Evolutionary conservation across 2,888 invertebrate species (phyloP).

Genomic region (Schizotus pectinicornis): DNA sequence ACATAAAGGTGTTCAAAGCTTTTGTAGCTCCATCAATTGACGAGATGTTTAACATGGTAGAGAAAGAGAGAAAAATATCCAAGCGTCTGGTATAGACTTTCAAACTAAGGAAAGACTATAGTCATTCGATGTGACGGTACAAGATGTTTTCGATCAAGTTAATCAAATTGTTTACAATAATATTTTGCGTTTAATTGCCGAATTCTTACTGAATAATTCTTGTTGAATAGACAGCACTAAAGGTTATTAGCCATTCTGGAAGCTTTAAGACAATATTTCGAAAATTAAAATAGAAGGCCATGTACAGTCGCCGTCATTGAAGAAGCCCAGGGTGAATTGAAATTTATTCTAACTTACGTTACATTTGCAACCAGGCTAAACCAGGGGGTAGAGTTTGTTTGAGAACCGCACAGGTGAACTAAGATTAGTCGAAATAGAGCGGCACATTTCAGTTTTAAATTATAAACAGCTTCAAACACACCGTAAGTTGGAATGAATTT

Average conservation of each 20-base stretch:
- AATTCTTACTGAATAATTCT: slow-evolving; percentile 52
- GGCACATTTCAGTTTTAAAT: too few species aligned
- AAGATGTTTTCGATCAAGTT: slow-evolving; percentile 56
- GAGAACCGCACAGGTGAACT: too few species aligned
- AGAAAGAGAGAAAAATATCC: slow-evolving; percentile 41
- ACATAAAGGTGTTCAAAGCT: slow-evolving; percentile 52
- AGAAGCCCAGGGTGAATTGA: too few species aligned
- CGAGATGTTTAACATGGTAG: slow-evolving; percentile 50
- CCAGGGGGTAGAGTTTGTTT: too few species aligned
- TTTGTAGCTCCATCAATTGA: slow-evolving; percentile 49
- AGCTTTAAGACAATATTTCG: slow-evolving; percentile 48
- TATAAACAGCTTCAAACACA: too few species aligned
- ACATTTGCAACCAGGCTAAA: too few species aligned
- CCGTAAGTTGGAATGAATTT: too few species aligned
- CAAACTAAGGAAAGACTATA: slow-evolving; percentile 37
- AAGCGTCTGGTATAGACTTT: not conserved
- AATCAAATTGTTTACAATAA: slow-evolving; percentile 54
- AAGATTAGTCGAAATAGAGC: too few species aligned
- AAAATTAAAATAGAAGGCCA: slow-evolving; percentile 48
- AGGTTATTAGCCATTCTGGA: slow-evolving; percentile 47
- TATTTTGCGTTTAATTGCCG: slow-evolving; percentile 51
- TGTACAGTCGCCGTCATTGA: too few species aligned
- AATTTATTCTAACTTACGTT: too few species aligned
- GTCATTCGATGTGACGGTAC: slow-evolving; percentile 46
- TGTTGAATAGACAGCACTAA: slow-evolving; percentile 53